phyloP scores from a whole-genome alignment of 2,888 invertebrate genomes.

The Danaus chrysippus region DNA sequence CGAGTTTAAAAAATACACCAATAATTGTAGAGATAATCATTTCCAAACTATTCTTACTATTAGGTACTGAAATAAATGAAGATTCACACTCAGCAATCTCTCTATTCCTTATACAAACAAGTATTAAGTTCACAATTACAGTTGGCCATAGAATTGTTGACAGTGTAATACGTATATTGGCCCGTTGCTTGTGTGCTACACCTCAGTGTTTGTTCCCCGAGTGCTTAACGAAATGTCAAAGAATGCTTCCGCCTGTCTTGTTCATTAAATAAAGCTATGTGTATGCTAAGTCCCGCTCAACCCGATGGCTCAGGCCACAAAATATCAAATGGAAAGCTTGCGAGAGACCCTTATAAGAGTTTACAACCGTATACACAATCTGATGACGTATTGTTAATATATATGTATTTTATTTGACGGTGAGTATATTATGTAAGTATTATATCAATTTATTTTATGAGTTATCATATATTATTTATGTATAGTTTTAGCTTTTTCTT shows the following conservation, averaged over 20 bases:
- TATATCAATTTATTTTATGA: not conserved
- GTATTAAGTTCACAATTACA: constrained; percentile 8
- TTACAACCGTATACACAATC: not conserved
- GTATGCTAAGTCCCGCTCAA: constrained; percentile 27
- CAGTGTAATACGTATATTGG: constrained; percentile 32
- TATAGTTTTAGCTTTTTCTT: not conserved
- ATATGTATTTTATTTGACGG: not conserved
- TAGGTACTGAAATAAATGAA: no score
- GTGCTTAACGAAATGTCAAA: constrained; percentile 30
- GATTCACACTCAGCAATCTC: no score
- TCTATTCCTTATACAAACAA: not conserved
- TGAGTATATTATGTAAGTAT: constrained; percentile 4
- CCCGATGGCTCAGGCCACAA: constrained; percentile 17
- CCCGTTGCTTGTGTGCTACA: constrained; percentile 41
- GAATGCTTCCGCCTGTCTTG: constrained; percentile 31
- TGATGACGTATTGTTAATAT: not conserved
- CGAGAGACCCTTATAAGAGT: not conserved
- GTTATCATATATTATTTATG: not conserved
- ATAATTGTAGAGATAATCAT: no score
- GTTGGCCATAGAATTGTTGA: constrained; percentile 37
- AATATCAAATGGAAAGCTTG: constrained; percentile 25
- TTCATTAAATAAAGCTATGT: constrained; percentile 32
- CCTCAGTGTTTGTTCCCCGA: constrained; percentile 34
- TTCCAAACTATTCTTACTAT: no score
- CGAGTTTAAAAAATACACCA: not conserved